Evolutionary conservation across 2,113 vertebrate genomes (phyloP).

Genomic region (Murina feae): DNA sequence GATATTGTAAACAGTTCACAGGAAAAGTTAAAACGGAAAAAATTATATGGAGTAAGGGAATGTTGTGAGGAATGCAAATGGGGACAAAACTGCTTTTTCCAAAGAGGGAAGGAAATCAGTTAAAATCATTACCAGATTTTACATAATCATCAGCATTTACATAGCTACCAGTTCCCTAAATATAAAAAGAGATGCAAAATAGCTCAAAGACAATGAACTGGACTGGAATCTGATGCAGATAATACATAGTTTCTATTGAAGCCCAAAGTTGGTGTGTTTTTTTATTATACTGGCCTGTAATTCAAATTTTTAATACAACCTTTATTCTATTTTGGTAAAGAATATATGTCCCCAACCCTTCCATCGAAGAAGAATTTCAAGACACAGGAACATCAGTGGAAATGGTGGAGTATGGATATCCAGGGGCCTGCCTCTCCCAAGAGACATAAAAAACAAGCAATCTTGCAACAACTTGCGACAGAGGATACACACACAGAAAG

Average conservation of each 20-base stretch:
- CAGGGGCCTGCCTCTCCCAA: background rate
- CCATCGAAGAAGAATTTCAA: background rate
- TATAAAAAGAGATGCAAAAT: background rate
- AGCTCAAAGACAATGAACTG: background rate
- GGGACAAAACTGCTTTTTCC: background rate
- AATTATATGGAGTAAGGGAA: background rate
- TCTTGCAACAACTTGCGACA: background rate
- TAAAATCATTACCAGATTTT: background rate
- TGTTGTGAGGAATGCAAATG: background rate
- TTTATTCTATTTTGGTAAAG: background rate
- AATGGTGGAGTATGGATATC: background rate
- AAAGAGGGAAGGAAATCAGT: background rate
- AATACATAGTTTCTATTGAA: background rate
- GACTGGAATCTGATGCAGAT: background rate
- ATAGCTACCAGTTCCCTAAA: background rate
- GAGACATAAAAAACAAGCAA: background rate
- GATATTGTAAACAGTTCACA: background rate
- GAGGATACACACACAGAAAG: background rate
- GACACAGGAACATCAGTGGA: background rate
- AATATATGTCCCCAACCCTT: background rate
- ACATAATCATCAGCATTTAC: background rate
- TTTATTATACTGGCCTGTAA: background rate
- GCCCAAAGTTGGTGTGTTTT: background rate
- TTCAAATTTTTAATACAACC: background rate
- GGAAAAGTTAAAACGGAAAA: background rate